Conservation (phyloP, 2,797 vertebrate species). For the Bufotes viridis region DNA sequence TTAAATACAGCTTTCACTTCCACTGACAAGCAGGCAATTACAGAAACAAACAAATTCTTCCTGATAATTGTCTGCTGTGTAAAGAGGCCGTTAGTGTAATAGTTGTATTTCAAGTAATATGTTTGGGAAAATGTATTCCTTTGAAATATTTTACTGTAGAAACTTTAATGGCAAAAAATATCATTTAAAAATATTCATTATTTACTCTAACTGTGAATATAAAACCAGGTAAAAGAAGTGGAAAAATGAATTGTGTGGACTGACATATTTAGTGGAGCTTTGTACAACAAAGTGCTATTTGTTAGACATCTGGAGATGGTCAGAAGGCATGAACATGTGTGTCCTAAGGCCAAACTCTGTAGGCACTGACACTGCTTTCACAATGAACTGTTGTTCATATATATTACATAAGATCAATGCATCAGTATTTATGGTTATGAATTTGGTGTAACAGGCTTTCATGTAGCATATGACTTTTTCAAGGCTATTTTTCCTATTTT, state of each 20-base stretch:
- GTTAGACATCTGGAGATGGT: constrained; percentile 70
- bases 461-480: constrained; percentile 21
- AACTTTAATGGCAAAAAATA: not conserved
- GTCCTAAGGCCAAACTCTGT: constrained; percentile 68
- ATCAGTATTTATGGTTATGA: constrained; percentile 66
- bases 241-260: not conserved
- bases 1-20: too few species aligned
- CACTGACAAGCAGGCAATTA: too few species aligned
- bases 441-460: not conserved
- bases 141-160: not conserved
- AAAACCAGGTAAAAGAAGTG: not conserved
- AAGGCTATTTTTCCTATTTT: constrained; percentile 1
- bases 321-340: constrained; percentile 72
- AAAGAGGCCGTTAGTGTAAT: too few species aligned
- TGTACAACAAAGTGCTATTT: constrained; percentile 9
- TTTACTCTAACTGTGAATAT: not conserved
- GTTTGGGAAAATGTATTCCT: not conserved
- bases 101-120: not conserved
- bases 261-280: not conserved
- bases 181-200: not conserved
- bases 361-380: constrained; percentile 62
- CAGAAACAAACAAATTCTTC: too few species aligned
- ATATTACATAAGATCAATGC: constrained; percentile 66
- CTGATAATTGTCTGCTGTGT: too few species aligned
- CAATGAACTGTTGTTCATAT: constrained; percentile 66